phyloP scores from a whole-genome alignment of 1,140 invertebrate genomes.

The Gonatopus flavifemur region DNA sequence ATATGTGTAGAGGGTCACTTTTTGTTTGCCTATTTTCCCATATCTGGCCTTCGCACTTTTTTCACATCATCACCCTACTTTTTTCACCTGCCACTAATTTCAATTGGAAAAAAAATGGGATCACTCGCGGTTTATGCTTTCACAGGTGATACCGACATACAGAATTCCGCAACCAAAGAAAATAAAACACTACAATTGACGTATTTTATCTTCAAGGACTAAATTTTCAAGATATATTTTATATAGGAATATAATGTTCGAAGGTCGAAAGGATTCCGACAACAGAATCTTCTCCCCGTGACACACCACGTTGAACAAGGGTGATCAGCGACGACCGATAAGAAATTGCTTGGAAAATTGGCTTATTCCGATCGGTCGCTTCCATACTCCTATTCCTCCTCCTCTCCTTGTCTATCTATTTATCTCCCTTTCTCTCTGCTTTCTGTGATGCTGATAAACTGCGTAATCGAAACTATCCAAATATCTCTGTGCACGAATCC shows the following conservation, averaged over 20 bases:
- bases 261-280: no score
- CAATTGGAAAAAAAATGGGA: constrained; percentile 21
- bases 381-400: constrained; percentile 9
- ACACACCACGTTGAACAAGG: no score
- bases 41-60: constrained; percentile 30
- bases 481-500: constrained; percentile 20
- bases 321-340: constrained; percentile 37
- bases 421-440: constrained; percentile 8
- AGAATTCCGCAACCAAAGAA: no score
- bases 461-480: constrained; percentile 37
- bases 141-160: no score
- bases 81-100: constrained; percentile 11
- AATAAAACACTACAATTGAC: no score
- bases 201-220: no score
- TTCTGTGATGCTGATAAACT: constrained; percentile 43
- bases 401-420: constrained; percentile 3
- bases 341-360: constrained; percentile 55
- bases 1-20: constrained; percentile 17
- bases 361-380: constrained; percentile 46
- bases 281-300: no score
- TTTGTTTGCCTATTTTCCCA: constrained; percentile 37
- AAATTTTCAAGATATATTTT: neutral
- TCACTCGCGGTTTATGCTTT: no score
- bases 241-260: no score
- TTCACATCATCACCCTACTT: constrained; percentile 15